Evolutionary conservation across 2,797 vertebrate genomes (phyloP).

Genomic region (Onychomys leucogaster): DNA sequence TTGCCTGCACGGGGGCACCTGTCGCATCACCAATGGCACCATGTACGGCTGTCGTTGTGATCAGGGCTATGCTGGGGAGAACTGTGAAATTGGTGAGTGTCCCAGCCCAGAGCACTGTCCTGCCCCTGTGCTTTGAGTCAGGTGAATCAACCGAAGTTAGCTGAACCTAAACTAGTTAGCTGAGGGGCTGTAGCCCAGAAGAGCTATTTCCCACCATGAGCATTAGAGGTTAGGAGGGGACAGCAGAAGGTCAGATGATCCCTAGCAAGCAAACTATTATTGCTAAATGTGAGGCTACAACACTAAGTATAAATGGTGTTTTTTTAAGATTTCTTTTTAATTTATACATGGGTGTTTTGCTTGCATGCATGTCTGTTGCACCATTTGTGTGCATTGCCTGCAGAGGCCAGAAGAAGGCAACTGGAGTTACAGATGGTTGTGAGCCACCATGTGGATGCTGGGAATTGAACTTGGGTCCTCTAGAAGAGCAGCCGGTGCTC

Average conservation of each 20-base stretch:
- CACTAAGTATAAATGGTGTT: conserved; percentile 3
- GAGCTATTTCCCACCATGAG: not conserved
- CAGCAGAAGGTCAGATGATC: not conserved
- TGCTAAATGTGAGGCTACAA: not conserved
- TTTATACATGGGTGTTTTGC: no score
- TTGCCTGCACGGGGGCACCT: conserved; percentile 96
- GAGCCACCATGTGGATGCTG: not conserved
- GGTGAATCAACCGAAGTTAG: not conserved
- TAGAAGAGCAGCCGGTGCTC: not conserved
- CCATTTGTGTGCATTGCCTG: no score
- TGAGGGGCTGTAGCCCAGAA: not conserved
- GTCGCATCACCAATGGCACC: conserved; percentile 91
- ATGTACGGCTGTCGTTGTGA: conserved; percentile 95
- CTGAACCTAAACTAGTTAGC: not conserved
- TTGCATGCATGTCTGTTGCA: no score
- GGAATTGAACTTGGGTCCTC: not conserved
- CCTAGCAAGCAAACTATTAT: not conserved
- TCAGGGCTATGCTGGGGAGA: conserved; percentile 95
- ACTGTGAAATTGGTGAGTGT: conserved; percentile 96
- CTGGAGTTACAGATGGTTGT: no score
- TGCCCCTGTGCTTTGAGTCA: not conserved
- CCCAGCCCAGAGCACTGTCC: not conserved
- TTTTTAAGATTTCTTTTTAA: no score
- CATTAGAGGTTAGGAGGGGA: not conserved
- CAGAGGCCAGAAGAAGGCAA: no score